A percentile compares a stretch with the other conserved stretches of the same genome.
Conservation (phyloP, 1,140 invertebrate species). For the Papilio machaon region DNA sequence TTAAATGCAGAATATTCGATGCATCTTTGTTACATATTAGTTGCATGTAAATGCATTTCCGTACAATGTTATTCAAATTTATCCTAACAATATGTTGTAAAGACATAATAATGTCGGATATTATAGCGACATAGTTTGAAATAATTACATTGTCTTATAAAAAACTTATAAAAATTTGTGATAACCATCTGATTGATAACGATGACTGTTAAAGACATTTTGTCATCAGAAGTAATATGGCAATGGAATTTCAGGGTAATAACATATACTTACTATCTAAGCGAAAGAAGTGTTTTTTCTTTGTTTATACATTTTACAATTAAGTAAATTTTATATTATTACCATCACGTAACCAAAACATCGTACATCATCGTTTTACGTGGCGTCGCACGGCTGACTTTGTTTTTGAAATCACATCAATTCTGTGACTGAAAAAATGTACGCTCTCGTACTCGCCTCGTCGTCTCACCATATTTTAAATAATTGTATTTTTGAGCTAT, state of each 20-base stretch:
- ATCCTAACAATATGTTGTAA: neutral
- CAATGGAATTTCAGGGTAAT: too few relatives aligned
- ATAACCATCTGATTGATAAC: too few relatives aligned
- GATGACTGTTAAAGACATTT: too few relatives aligned
- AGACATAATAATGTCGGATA: neutral
- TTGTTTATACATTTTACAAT: too few relatives aligned
- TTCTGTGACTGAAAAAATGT: neutral
- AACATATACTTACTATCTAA: too few relatives aligned
- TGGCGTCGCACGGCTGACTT: neutral
- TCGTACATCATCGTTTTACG: neutral
- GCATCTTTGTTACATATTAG: neutral
- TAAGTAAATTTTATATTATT: neutral
- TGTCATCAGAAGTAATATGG: too few relatives aligned
- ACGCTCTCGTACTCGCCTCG: too few relatives aligned
- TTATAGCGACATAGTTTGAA: neutral
- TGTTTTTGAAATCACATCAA: slow-evolving; percentile 1
- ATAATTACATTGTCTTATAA: too few relatives aligned
- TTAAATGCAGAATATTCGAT: neutral
- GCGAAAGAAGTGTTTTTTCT: too few relatives aligned
- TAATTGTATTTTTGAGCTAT: too few relatives aligned
- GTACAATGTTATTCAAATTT: neutral
- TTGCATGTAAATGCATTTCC: neutral
- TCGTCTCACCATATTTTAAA: too few relatives aligned
- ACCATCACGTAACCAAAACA: neutral
- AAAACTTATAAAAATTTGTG: too few relatives aligned